Percentiles rank a stretch among this genome's conserved stretches.
Conservation (phyloP, 1,140 invertebrate genomes). For the Semibalanus balanoides region DNA sequence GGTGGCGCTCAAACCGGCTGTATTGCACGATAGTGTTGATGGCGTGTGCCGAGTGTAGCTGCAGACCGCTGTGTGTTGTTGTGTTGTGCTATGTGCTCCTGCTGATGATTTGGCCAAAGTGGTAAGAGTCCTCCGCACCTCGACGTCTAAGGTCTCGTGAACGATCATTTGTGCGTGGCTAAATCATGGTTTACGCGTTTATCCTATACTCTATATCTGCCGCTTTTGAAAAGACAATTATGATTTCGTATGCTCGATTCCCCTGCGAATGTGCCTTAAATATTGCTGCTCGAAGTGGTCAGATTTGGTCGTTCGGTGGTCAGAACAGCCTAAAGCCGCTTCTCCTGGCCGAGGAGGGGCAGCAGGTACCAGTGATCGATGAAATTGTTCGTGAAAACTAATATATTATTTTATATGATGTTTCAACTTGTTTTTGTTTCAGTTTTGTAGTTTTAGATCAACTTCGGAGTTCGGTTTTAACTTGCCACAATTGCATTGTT, state of each 20-base stretch:
- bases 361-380: neutral
- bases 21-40: neutral
- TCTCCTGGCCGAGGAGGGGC: too few relatives aligned
- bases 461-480: too few relatives aligned
- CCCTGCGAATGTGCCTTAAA: neutral
- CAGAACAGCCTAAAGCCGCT: neutral
- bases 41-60: neutral
- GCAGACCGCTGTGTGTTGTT: neutral
- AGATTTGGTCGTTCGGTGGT: neutral
- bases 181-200: too few relatives aligned
- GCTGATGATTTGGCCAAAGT: neutral
- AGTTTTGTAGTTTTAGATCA: too few relatives aligned
- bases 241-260: neutral
- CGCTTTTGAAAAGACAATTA: neutral
- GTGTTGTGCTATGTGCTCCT: neutral
- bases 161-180: too few relatives aligned
- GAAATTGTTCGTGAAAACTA: neutral
- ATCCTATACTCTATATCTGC: neutral
- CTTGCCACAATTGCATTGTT: too few relatives aligned
- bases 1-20: neutral
- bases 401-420: neutral
- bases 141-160: too few relatives aligned
- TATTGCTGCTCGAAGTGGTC: neutral
- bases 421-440: too few relatives aligned
- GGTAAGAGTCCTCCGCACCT: too few relatives aligned